A percentile compares a stretch with the other conserved stretches of the same genome.
These are phyloP conservation scores for Elgaria multicarinata DNA, from an alignment of 2,113 vertebrate genomes.

Conservation along the genomic window DNA sequence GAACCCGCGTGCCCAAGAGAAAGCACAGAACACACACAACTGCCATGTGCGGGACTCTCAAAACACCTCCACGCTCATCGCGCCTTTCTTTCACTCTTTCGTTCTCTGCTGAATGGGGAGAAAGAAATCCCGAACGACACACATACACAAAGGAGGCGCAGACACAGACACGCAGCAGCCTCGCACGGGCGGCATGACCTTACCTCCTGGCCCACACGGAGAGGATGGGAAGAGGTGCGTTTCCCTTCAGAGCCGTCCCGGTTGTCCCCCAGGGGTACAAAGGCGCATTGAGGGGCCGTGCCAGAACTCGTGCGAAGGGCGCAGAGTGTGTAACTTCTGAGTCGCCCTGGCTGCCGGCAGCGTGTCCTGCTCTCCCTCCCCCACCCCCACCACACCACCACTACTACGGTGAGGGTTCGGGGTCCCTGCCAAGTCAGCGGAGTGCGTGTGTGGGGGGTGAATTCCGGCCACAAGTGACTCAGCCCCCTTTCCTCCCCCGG, in stretches of 20 bases:
- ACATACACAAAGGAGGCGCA: background rate
- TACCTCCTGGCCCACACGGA: conserved; percentile 23
- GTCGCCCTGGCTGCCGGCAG: background rate
- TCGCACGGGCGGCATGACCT: background rate
- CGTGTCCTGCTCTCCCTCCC: background rate
- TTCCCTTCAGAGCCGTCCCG: background rate
- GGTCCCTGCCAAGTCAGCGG: conserved; percentile 17
- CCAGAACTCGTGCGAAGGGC: no score
- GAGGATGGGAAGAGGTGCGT: background rate
- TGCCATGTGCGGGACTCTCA: background rate
- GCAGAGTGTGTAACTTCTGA: background rate
- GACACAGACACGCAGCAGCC: background rate
- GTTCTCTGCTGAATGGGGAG: background rate
- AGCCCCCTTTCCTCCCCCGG: background rate
- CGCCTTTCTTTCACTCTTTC: background rate
- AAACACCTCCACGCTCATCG: background rate
- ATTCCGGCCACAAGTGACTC: conserved; percentile 33
- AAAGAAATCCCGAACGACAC: background rate
- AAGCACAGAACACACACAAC: background rate
- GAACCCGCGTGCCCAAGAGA: background rate
- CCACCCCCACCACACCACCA: no score
- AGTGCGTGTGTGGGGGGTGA: conserved; percentile 7
- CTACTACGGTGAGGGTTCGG: background rate
- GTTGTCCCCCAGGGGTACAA: background rate
- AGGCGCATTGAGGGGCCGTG: background rate